Base-by-base conservation (phyloP, 2,888 invertebrate genomes). In the Acrocyrtus sp. region DNA sequence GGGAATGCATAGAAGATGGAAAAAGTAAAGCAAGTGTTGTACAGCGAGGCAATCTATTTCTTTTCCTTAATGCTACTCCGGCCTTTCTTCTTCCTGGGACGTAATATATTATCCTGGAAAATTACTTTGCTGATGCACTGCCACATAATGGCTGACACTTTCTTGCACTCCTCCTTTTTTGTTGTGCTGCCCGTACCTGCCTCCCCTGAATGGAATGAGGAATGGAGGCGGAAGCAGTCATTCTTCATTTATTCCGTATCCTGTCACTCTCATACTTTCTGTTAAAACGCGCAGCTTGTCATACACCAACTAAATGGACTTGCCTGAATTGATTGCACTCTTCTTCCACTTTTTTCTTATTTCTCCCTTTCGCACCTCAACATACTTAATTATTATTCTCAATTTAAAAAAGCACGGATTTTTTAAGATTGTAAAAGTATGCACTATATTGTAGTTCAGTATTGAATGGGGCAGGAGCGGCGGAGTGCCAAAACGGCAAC, bases 81-180 rank as follows among this genome's bases (percentile, higher is more conserved):
- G 6, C 26, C 57, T 58, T 26, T 24, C 43, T n/a, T 47, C 19
- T 21, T 19, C 19, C 10, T 47, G 47, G 43, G 65, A 54, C 54
- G 53, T 65, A 65, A 65, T 65, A 65, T 65, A 65, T 65, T 65
- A 65, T 65, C 65, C 45, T 26, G 47, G 65, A 65, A 65, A 65
- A 65, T 65, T 65, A 54, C 65, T 65, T 65, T 65, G 54, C 63
- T 63, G 53, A 53, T 53, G 54, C 47, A 54, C 65, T 65, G 54
- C 54, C 54, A 12, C 50, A 17, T 54, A 24, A 51, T 62, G 41
- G 19, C 43, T 54, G 65, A 54, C 47, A 27, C 65, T 45, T 47
- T 54, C 65, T 54, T 45, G 54, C 51, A 62, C 51, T 62, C 53
- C 41, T 43, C 24, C 43, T 51, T 41, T 39, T 41, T 62, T 50